Conservation (phyloP, 2,113 vertebrate species). For the Calidris pygmaea region DNA sequence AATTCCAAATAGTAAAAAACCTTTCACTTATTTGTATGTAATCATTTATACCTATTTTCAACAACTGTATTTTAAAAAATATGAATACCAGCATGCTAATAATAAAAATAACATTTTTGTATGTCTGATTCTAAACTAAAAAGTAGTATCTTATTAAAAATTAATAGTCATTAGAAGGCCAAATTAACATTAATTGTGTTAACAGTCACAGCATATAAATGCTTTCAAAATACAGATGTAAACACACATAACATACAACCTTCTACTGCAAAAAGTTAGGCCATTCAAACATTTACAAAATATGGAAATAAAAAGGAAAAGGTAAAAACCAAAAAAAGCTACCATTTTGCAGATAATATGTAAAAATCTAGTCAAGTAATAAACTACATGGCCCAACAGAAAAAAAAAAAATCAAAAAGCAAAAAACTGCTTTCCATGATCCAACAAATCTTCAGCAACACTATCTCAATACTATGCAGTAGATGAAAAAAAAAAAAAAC, state of each 20-base stretch:
- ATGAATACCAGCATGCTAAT: background rate
- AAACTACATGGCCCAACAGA: background rate
- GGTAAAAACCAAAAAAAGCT: background rate
- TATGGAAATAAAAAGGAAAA: background rate
- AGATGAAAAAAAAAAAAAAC: background rate
- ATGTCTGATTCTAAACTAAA: background rate
- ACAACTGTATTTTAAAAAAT: background rate
- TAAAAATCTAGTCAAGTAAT: background rate
- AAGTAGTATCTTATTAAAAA: constrained; percentile 26
- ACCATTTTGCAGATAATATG: background rate
- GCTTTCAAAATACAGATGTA: constrained; percentile 1
- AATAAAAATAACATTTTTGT: constrained; percentile 8
- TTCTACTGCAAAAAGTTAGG: constrained; percentile 1
- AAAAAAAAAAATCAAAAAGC: constrained; percentile 6
- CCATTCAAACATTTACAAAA: background rate
- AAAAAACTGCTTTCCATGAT: constrained; percentile 4
- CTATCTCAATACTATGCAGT: background rate
- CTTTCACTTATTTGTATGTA: background rate
- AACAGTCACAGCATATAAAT: constrained; percentile 7
- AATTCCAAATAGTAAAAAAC: background rate
- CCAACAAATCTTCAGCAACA: constrained; percentile 1
- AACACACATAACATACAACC: background rate
- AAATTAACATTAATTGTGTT: constrained; percentile 34
- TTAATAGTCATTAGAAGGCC: constrained; percentile 9
- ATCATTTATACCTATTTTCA: background rate